Conservation (phyloP, 2,113 vertebrate genomes). For the Apaloderma vittatum region DNA sequence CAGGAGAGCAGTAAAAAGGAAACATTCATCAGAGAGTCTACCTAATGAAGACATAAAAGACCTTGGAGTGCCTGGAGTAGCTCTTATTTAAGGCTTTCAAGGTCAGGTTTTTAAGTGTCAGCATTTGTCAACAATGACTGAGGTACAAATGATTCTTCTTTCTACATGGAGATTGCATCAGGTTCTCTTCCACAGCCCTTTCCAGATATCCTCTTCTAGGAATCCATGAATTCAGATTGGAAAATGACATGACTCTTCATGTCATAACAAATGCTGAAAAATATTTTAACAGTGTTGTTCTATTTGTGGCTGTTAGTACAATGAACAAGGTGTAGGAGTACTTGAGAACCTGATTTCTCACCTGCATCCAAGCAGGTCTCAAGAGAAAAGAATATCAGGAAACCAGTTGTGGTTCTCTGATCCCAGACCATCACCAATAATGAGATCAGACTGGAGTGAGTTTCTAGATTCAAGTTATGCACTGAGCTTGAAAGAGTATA, state of each 20-base stretch:
- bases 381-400: neutral
- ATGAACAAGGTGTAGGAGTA: neutral
- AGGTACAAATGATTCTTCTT: neutral
- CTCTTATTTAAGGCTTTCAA: conserved; percentile 12
- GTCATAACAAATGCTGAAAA: neutral
- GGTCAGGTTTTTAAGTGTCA: neutral
- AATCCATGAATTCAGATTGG: neutral
- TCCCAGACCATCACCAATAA: neutral
- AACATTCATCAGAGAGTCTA: conserved; percentile 40
- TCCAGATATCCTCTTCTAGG: neutral
- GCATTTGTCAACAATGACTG: neutral
- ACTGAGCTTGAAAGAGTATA: neutral
- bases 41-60: conserved; percentile 4
- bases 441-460: neutral
- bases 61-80: neutral
- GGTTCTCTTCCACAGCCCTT: neutral
- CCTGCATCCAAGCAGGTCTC: neutral
- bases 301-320: neutral
- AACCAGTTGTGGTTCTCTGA: neutral
- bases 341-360: neutral
- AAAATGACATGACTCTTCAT: neutral
- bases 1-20: conserved; percentile 3
- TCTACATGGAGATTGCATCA: neutral
- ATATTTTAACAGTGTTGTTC: neutral
- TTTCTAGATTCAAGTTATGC: neutral